Evolutionary conservation across 2,113 vertebrate species (phyloP).

Genomic region (Ceratotherium simum): DNA sequence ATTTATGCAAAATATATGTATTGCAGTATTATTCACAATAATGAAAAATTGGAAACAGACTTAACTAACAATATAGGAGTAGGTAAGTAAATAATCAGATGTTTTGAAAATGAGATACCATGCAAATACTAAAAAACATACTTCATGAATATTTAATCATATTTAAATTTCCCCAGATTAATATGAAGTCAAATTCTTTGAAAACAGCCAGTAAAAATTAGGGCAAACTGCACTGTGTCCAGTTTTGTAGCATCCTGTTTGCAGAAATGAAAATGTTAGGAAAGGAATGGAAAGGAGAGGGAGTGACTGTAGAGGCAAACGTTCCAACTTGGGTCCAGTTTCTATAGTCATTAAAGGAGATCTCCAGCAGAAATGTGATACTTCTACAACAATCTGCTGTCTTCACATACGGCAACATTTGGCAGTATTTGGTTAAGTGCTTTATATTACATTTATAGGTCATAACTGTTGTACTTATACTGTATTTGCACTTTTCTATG

Average conservation of each 20-base stretch:
- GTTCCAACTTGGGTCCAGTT: background rate
- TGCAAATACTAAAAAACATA: background rate
- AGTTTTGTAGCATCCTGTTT: background rate
- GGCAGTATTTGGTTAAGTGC: background rate
- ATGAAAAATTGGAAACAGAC: background rate
- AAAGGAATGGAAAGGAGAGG: background rate
- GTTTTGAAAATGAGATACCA: background rate
- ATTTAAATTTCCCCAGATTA: background rate
- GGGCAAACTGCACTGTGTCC: background rate
- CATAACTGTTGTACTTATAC: background rate
- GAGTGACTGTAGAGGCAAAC: background rate
- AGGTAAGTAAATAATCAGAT: background rate
- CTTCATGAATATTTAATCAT: background rate
- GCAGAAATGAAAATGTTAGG: background rate
- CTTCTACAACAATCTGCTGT: background rate
- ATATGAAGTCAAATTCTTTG: background rate
- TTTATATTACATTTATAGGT: background rate
- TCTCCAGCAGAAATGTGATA: background rate
- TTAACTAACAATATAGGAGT: background rate
- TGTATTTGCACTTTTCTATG: constrained; percentile 2
- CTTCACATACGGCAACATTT: background rate
- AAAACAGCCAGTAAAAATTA: background rate
- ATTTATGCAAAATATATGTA: background rate
- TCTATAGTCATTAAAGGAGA: background rate
- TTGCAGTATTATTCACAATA: background rate